Base-by-base conservation (phyloP, 2,113 vertebrate genomes). In the Zosterops hypoxanthus region DNA sequence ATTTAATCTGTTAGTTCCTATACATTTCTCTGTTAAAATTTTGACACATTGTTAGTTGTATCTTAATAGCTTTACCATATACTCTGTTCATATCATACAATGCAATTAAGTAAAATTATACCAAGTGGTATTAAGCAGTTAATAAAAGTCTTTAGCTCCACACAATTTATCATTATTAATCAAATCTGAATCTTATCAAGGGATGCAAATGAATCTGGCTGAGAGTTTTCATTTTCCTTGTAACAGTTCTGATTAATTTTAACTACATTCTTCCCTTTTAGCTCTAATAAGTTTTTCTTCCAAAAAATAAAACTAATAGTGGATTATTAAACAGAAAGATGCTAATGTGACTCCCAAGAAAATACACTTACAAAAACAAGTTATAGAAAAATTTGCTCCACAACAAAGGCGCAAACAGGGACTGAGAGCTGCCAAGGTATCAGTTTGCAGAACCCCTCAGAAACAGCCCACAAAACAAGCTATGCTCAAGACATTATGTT, bases 401-500 rank as follows among this genome's bases (percentile, higher is more conserved):
- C 11, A 22, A 73, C 1, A 3, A 63, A 70, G 23, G 17, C 91
- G 12, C 11, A 81, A 89, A 61, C 3, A 49, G 46, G 11, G n/a
- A 59, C 20, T 50, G 39, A 50, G 6, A 26, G 16, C 8, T 0
- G 1, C 25, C 26, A 55, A 4, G 2, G 1, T 4, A 3, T 22
- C 13, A 53, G 25, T 28, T 36, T 72, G 46, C 9, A 82, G 36
- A 82, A 82, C 34, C 9, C 11, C 42, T 42, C 56, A 55, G 56
- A 75, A 93, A 52, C 4, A 57, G 29, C 39, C 14, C 8, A 68
- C 5, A 12, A 87, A 80, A 19, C 20, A 81, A 73, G 14, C 14
- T 39, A 13, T 5, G 7, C 25, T 80, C 15, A 73, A 82, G 39
- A 11, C 6, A 34, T 22, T 69, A 77, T 28, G 9, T 42, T 86